phyloP scores from a whole-genome alignment of 2,888 invertebrate species.

The Agrilus biguttatus region DNA sequence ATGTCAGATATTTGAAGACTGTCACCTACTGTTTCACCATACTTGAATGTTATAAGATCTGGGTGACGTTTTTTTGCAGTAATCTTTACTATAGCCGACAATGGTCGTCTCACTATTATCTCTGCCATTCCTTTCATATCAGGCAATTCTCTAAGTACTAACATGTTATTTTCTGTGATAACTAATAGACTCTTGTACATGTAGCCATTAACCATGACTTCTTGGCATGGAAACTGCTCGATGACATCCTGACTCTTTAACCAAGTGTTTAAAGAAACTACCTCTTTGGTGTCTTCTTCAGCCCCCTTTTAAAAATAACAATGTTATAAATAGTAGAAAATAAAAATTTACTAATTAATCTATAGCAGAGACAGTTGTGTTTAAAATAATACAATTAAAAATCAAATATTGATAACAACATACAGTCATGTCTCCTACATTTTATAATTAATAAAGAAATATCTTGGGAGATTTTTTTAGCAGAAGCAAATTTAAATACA shows the following conservation, averaged over 20 bases:
- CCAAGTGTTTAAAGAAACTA: slow-evolving; percentile 68
- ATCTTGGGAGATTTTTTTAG: too few relatives aligned
- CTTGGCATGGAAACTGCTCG: slow-evolving; percentile 81
- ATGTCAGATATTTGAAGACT: slow-evolving; percentile 71
- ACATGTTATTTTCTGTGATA: slow-evolving; percentile 72
- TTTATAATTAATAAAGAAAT: too few relatives aligned
- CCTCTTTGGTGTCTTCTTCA: slow-evolving; percentile 55
- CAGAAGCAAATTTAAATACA: too few relatives aligned
- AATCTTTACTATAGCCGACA: slow-evolving; percentile 90
- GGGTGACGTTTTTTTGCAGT: slow-evolving; percentile 92
- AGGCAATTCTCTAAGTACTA: slow-evolving; percentile 68
- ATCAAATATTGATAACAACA: too few relatives aligned
- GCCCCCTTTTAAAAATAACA: slow-evolving; percentile 4
- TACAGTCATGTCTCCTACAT: too few relatives aligned
- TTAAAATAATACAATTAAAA: too few relatives aligned
- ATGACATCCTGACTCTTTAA: slow-evolving; percentile 71
- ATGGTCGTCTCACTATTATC: slow-evolving; percentile 72
- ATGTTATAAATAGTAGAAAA: background rate
- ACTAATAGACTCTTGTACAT: slow-evolving; percentile 81
- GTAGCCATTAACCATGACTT: slow-evolving; percentile 78
- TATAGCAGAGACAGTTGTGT: too few relatives aligned
- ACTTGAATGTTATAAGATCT: slow-evolving; percentile 93
- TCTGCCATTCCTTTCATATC: slow-evolving; percentile 67
- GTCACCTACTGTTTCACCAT: slow-evolving; percentile 74
- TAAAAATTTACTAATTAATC: background rate